Conservation (phyloP, 1,140 invertebrate species). For the Rhynchophorus ferrugineus region DNA sequence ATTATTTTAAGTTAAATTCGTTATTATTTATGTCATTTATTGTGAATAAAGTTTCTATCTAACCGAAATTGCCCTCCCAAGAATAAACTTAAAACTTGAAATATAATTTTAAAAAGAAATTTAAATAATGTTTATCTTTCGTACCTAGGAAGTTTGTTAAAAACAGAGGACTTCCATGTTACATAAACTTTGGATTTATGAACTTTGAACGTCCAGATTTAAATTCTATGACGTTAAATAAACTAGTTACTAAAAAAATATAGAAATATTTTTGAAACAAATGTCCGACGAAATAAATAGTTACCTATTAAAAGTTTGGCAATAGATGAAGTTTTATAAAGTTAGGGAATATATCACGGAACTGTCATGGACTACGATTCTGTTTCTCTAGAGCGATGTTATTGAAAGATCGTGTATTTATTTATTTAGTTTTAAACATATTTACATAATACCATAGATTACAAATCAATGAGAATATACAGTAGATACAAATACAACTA, state of each 20-base stretch:
- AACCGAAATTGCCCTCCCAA: neutral
- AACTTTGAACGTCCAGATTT: too few species aligned
- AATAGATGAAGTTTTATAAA: neutral
- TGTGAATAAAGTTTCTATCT: neutral
- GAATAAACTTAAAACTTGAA: neutral
- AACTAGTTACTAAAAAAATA: too few species aligned
- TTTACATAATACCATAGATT: too few species aligned
- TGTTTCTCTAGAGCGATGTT: too few species aligned
- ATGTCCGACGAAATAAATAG: neutral
- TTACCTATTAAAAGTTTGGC: neutral
- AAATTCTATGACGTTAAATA: neutral
- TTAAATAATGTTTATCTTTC: neutral
- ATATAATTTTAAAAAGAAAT: neutral
- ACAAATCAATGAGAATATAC: too few species aligned
- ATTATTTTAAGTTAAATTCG: too few species aligned
- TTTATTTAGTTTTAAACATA: too few species aligned
- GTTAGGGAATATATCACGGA: neutral
- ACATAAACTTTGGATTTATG: neutral
- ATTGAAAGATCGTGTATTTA: too few species aligned
- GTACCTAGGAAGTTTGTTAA: neutral
- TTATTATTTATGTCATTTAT: too few species aligned
- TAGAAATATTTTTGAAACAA: neutral
- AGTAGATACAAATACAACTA: too few species aligned
- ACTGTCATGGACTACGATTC: neutral
- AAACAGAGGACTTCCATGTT: too few species aligned